These are phyloP conservation scores for Baronia brevicornis DNA, from an alignment of 2,888 invertebrate species.

Conservation along the genomic window DNA sequence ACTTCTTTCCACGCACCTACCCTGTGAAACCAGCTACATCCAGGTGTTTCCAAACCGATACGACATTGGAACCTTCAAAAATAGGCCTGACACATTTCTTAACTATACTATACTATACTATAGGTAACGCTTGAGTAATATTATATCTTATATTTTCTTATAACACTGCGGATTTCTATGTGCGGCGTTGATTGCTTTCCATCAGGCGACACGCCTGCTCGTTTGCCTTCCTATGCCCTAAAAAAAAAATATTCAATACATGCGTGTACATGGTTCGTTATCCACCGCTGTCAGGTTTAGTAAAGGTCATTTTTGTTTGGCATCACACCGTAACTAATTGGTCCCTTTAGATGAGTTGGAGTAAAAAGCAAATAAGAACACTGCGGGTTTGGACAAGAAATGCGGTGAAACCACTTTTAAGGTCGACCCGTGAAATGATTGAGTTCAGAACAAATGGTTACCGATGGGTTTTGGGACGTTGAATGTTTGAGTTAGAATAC, in stretches of 20 bases:
- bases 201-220: no score
- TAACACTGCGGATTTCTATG: no score
- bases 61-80: no score
- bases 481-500: constrained; percentile 1
- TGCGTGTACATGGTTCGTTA: constrained; percentile 8
- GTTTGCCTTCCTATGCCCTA: no score
- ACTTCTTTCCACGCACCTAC: no score
- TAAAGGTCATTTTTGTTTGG: constrained; percentile 36
- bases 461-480: constrained; percentile 11
- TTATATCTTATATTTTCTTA: no score
- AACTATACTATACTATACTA: no score
- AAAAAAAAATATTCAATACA: neutral
- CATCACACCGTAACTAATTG: constrained; percentile 62
- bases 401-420: constrained; percentile 39
- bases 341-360: constrained; percentile 47
- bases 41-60: no score
- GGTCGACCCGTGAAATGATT: constrained; percentile 40
- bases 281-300: constrained; percentile 10
- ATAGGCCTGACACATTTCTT: no score
- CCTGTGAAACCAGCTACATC: no score
- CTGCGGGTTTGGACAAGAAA: constrained; percentile 35
- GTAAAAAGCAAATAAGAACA: constrained; percentile 49
- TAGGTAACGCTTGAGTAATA: no score
- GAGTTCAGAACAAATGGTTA: constrained; percentile 30
- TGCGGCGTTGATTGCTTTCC: no score